These are phyloP conservation scores for Loris lydekkerianus DNA, from an alignment of 2,797 vertebrate genomes.

Conservation along the genomic window DNA sequence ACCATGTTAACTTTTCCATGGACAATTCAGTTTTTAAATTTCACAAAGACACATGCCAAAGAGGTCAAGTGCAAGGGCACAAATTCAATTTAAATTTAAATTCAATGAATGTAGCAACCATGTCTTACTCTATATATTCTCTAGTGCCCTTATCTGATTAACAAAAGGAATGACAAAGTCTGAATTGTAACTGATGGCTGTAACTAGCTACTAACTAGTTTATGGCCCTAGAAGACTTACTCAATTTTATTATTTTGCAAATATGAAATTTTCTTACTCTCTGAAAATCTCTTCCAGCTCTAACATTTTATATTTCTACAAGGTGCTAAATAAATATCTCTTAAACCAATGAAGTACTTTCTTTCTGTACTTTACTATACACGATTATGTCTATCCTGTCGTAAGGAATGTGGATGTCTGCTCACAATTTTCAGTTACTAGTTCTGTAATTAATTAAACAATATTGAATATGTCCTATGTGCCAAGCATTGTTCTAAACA, in stretches of 20 bases:
- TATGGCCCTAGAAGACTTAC: neutral
- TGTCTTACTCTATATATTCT: neutral
- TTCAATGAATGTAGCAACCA: neutral
- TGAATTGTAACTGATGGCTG: neutral
- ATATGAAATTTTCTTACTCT: constrained; percentile 23
- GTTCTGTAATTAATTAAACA: constrained; percentile 5
- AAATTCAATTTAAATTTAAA: constrained; percentile 40
- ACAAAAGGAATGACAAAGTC: constrained; percentile 16
- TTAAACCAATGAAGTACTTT: constrained; percentile 1
- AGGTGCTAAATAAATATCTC: neutral
- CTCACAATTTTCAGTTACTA: neutral
- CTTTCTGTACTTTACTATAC: neutral
- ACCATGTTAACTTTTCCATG: neutral
- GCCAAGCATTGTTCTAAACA: neutral
- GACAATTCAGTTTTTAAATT: constrained; percentile 14
- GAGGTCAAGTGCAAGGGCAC: neutral
- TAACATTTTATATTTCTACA: neutral
- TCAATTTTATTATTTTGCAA: constrained; percentile 37
- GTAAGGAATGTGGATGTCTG: neutral
- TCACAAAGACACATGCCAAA: constrained; percentile 7
- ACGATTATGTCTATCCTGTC: neutral
- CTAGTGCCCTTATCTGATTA: neutral
- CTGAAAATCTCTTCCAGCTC: neutral
- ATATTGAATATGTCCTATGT: neutral
- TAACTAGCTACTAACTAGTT: neutral